Conservation (phyloP, 2,888 invertebrate genomes). For the Alcis repandata region DNA sequence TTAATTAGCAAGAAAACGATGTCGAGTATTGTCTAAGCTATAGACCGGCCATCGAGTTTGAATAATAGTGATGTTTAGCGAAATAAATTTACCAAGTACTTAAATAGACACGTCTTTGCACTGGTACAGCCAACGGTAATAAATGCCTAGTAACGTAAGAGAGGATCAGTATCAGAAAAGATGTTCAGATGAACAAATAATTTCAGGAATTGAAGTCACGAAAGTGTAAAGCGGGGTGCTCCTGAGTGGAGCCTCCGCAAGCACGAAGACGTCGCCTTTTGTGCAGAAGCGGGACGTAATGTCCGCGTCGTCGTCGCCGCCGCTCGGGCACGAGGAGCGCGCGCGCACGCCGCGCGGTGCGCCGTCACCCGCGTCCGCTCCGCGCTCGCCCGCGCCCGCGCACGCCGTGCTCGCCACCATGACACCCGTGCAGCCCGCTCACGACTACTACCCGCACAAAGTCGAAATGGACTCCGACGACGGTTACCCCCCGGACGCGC, state of each 20-base stretch:
- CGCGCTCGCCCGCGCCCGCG: slow-evolving; percentile 89
- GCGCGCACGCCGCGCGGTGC: slow-evolving; percentile 72
- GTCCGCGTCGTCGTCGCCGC: slow-evolving; percentile 81
- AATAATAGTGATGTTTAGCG: too few species aligned
- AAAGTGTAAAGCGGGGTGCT: slow-evolving; percentile 77
- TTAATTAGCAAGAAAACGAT: too few species aligned
- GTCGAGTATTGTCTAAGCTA: too few species aligned
- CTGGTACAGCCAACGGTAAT: background rate
- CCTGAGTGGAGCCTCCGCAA: slow-evolving; percentile 75
- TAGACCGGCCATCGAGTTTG: too few species aligned
- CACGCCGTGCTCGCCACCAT: slow-evolving; percentile 93
- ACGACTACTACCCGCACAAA: slow-evolving; percentile 88
- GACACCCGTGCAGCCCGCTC: slow-evolving; percentile 94
- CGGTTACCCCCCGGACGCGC: slow-evolving; percentile 88
- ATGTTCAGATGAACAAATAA: slow-evolving; percentile 31
- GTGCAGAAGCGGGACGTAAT: slow-evolving; percentile 72
- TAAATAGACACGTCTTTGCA: slow-evolving; percentile 7
- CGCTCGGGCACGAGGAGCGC: slow-evolving; percentile 71
- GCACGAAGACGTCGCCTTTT: slow-evolving; percentile 70
- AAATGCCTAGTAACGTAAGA: background rate
- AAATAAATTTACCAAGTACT: too few species aligned
- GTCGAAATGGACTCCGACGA: slow-evolving; percentile 88
- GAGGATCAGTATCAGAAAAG: background rate
- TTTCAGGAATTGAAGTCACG: slow-evolving; percentile 74
- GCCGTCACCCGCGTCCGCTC: slow-evolving; percentile 81